phyloP scores from a whole-genome alignment of 2,113 vertebrate genomes.

The Strix uralensis region DNA sequence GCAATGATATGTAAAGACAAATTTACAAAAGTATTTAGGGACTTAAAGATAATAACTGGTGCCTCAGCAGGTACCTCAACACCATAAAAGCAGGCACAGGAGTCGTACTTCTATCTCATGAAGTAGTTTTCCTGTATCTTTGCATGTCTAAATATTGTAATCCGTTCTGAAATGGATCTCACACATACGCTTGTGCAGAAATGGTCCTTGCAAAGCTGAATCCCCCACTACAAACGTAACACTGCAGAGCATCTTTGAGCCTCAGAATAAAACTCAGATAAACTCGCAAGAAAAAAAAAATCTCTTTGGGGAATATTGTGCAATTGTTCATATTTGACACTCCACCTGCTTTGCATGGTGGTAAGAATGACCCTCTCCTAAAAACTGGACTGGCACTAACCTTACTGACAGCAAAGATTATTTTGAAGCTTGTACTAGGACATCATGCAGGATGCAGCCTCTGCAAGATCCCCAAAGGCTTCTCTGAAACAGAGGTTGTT shows the following conservation, averaged over 20 bases:
- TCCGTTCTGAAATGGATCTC: background rate
- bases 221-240: background rate
- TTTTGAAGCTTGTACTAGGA: background rate
- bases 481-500: background rate
- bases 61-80: background rate
- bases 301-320: background rate
- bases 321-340: background rate
- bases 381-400: background rate
- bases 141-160: background rate
- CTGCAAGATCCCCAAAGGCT: background rate
- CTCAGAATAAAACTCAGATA: background rate
- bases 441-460: background rate
- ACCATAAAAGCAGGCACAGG: background rate
- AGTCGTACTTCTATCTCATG: background rate
- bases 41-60: background rate
- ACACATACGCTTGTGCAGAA: background rate
- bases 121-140: background rate
- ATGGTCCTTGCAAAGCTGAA: background rate
- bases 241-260: background rate
- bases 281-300: rapidly evolving
- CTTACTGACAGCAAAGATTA: background rate
- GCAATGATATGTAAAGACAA: background rate
- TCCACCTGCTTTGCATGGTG: rapidly evolving
- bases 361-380: background rate
- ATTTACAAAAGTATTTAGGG: background rate